A percentile compares a stretch with the other conserved stretches of the same genome.
These are phyloP conservation scores for Xyrauchen texanus DNA, from an alignment of 2,113 vertebrate species.

Conservation along the genomic window DNA sequence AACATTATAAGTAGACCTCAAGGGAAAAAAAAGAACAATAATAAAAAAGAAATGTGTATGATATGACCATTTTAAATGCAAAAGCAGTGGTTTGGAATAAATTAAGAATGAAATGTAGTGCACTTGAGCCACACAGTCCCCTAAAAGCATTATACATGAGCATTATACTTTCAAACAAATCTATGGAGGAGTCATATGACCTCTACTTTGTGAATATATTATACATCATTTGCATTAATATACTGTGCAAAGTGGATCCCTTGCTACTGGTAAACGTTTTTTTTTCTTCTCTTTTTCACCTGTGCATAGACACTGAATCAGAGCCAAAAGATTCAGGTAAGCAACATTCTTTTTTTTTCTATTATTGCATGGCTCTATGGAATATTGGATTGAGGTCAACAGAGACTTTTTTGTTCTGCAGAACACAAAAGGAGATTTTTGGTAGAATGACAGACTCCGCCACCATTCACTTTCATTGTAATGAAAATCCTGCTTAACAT, in stretches of 20 bases:
- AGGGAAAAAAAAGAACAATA: too few species aligned
- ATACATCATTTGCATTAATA: neutral
- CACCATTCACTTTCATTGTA: too few species aligned
- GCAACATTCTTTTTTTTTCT: conserved; percentile 11
- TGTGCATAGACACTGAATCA: conserved; percentile 77
- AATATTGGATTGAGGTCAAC: neutral
- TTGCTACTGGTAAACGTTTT: neutral
- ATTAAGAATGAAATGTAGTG: conserved; percentile 28
- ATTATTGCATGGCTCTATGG: too few species aligned
- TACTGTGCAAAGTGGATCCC: neutral
- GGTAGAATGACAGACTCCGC: too few species aligned
- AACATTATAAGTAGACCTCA: too few species aligned
- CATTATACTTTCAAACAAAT: neutral
- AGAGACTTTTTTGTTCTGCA: neutral
- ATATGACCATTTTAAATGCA: neutral
- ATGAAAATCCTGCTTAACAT: too few species aligned
- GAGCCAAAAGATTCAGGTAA: conserved; percentile 84
- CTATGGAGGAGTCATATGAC: neutral
- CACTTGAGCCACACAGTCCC: neutral
- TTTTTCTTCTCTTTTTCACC: conserved; percentile 7
- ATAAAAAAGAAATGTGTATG: too few species aligned
- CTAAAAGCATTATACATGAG: conserved; percentile 12
- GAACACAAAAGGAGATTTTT: too few species aligned
- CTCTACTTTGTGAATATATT: conserved; percentile 5
- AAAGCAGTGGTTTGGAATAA: conserved; percentile 21